These are phyloP conservation scores for Sus scrofa DNA, from an alignment of 2,113 vertebrate species.

Conservation along the genomic window DNA sequence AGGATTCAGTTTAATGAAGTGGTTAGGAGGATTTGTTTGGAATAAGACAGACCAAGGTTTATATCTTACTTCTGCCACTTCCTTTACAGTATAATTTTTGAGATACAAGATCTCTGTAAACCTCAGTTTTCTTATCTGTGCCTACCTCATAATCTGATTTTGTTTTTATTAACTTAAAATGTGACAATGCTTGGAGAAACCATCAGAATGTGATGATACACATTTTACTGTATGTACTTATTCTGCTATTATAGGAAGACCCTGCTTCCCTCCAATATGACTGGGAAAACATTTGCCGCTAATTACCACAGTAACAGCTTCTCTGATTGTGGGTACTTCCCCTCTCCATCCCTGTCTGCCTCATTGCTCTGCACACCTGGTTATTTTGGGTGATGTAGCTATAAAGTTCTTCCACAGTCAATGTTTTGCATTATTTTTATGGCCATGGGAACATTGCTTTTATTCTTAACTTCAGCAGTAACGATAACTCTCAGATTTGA, in stretches of 20 bases:
- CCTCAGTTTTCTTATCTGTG: background rate
- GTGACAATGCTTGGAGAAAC: background rate
- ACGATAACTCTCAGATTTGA: background rate
- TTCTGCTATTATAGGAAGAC: constrained; percentile 36
- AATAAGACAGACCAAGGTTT: background rate
- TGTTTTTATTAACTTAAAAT: background rate
- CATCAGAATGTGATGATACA: background rate
- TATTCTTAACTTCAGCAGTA: background rate
- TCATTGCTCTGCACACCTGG: background rate
- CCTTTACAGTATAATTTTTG: background rate
- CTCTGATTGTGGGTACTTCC: background rate
- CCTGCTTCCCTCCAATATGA: background rate
- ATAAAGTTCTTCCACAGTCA: background rate
- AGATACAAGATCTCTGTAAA: background rate
- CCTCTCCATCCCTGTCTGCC: too few relatives aligned
- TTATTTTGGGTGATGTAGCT: background rate
- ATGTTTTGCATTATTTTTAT: background rate
- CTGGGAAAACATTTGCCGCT: constrained; percentile 2
- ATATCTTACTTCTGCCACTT: background rate
- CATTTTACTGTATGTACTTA: background rate
- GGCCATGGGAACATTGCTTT: background rate
- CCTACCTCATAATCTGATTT: background rate
- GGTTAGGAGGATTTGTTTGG: background rate
- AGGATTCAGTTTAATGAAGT: background rate
- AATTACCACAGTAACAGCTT: background rate